phyloP scores from a whole-genome alignment of 2,888 invertebrate species.

The Lapara coniferarum region DNA sequence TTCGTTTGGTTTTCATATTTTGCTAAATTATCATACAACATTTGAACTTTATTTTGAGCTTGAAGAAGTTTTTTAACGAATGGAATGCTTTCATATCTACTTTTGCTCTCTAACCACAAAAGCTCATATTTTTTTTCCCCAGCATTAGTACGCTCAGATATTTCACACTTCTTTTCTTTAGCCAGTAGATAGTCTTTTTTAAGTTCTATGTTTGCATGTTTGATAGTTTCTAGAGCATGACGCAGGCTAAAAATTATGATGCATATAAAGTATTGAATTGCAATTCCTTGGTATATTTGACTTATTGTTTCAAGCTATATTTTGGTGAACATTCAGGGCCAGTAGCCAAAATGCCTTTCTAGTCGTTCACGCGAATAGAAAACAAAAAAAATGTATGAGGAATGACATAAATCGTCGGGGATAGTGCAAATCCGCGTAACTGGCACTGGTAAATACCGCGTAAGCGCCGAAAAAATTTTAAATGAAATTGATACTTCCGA shows the following conservation, averaged over 20 bases:
- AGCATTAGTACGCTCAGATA: constrained; percentile 49
- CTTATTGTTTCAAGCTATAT: no score
- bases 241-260: constrained; percentile 52
- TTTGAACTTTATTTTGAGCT: constrained; percentile 45
- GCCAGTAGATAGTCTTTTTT: constrained; percentile 60
- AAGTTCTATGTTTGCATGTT: constrained; percentile 61
- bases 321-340: no score
- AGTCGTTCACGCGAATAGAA: no score
- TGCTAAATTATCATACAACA: constrained; percentile 46
- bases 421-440: no score
- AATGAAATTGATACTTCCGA: no score
- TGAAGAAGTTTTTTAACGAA: constrained; percentile 58
- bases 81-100: constrained; percentile 64
- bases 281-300: no score
- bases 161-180: constrained; percentile 54
- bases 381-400: no score
- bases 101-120: constrained; percentile 61
- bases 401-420: no score
- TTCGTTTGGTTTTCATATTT: constrained; percentile 48
- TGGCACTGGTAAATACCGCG: no score
- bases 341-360: no score
- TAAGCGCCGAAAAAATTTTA: no score
- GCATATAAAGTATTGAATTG: neutral
- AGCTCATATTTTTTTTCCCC: constrained; percentile 66
- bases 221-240: constrained; percentile 57